Percentiles rank a stretch among this genome's conserved stretches.
Evolutionary conservation across 2,797 vertebrate genomes (phyloP).

Genomic region (Malacoctenus gilli): DNA sequence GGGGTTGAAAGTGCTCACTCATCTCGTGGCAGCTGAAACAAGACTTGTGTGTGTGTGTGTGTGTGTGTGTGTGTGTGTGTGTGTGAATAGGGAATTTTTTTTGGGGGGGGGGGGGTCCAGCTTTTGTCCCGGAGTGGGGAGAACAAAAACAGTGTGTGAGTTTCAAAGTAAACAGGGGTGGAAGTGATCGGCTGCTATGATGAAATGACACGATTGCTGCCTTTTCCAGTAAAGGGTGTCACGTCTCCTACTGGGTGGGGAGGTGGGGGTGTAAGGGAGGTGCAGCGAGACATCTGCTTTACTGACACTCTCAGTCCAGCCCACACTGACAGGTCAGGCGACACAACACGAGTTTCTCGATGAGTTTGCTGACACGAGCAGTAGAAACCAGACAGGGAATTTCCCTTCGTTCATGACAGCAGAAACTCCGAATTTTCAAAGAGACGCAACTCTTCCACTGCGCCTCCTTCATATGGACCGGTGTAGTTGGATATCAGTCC

Average conservation of each 20-base stretch:
- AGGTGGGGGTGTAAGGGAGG: slow-evolving; percentile 8
- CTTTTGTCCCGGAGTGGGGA: no score
- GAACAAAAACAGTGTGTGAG: no score
- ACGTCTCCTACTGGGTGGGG: slow-evolving; percentile 23
- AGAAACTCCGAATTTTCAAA: slow-evolving; percentile 9
- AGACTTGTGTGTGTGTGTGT: no score
- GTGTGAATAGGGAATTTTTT: no score
- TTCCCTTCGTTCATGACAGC: slow-evolving; percentile 6
- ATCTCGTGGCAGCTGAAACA: no score
- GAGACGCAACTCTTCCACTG: not conserved
- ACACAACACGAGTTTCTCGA: slow-evolving; percentile 31
- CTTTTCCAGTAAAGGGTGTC: slow-evolving; percentile 57
- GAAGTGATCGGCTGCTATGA: slow-evolving; percentile 17
- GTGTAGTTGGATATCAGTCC: no score
- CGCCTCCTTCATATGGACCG: no score
- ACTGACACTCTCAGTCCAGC: slow-evolving; percentile 7
- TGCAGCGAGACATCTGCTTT: slow-evolving; percentile 20
- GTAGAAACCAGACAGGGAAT: slow-evolving; percentile 23
- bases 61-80: no score
- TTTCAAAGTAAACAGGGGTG: no score
- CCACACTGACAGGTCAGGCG: slow-evolving; percentile 20
- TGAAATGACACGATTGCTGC: slow-evolving; percentile 33
- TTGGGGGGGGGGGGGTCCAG: slow-evolving; percentile 15
- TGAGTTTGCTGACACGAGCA: not conserved
- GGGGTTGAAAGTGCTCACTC: no score